Percentiles rank a stretch among this genome's conserved stretches.
phyloP scores from a whole-genome alignment of 2,113 vertebrate genomes.

The Pagrus major region DNA sequence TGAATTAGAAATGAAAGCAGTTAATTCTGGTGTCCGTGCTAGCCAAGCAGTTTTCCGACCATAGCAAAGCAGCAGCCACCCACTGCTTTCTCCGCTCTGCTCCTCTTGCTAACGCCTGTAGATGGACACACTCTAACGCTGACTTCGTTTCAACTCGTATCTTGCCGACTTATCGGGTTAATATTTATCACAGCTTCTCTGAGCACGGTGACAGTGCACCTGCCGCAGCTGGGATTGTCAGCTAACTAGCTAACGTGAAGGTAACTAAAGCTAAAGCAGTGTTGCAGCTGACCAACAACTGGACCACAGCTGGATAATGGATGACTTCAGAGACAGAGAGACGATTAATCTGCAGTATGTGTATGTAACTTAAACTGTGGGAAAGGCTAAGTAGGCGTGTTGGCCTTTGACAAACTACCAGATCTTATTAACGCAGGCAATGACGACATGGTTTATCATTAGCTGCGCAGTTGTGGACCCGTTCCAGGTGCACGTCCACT shows the following conservation, averaged over 20 bases:
- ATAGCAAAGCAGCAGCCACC: constrained; percentile 67
- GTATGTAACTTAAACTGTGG: neutral
- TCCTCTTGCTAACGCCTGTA: neutral
- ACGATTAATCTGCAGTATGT: neutral
- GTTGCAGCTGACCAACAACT: constrained; percentile 40
- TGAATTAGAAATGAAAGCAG: constrained; percentile 30
- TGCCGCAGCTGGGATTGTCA: constrained; percentile 59
- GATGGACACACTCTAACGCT: neutral
- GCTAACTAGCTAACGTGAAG: constrained; percentile 71
- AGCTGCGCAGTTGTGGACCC: constrained; percentile 70
- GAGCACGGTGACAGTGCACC: constrained; percentile 66
- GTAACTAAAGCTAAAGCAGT: constrained; percentile 62
- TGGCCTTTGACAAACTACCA: constrained; percentile 36
- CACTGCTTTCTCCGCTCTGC: constrained; percentile 48
- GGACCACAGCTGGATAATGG: constrained; percentile 47
- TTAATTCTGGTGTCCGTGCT: constrained; percentile 52
- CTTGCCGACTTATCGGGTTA: neutral
- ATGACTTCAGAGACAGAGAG: neutral
- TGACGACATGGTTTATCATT: constrained; percentile 74
- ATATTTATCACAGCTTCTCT: neutral
- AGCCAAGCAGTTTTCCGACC: constrained; percentile 74
- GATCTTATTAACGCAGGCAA: constrained; percentile 44
- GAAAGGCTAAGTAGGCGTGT: neutral
- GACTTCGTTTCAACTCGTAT: neutral
- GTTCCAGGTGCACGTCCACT: constrained; percentile 42